Conservation (phyloP, 2,113 vertebrate species). For the Nesoenas mayeri region DNA sequence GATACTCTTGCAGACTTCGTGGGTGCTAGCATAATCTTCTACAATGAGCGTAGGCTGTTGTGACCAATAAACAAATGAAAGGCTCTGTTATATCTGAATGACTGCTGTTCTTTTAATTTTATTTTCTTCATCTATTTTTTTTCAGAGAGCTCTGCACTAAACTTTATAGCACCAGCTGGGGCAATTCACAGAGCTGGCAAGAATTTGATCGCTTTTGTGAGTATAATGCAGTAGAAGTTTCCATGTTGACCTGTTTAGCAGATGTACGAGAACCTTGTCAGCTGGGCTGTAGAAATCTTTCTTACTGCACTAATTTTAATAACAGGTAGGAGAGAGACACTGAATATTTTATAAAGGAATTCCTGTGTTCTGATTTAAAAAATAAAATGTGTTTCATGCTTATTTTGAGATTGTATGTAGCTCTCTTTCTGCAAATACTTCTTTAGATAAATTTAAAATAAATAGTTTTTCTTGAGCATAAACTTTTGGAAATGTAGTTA, state of each 20-base stretch:
- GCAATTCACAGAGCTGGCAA: constrained; percentile 94
- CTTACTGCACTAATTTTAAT: constrained; percentile 99
- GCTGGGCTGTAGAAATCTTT: constrained; percentile 94
- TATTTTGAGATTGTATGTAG: not conserved
- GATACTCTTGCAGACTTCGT: not conserved
- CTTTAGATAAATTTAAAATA: not conserved
- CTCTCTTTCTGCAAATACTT: not conserved
- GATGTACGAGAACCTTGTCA: constrained; percentile 97
- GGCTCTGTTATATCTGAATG: not conserved
- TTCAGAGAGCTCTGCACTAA: constrained; percentile 92
- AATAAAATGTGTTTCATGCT: constrained; percentile 3
- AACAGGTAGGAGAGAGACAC: constrained; percentile 85
- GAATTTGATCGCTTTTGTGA: constrained; percentile 97
- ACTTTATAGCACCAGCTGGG: constrained; percentile 96
- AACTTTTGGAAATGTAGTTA: not conserved
- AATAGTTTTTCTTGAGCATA: not conserved
- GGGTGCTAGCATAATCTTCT: not conserved
- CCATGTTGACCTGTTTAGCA: constrained; percentile 95
- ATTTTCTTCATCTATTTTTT: not conserved
- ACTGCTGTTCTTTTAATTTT: not conserved
- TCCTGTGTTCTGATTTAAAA: constrained; percentile 36
- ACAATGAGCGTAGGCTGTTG: not conserved
- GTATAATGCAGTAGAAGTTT: constrained; percentile 91
- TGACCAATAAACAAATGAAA: not conserved
- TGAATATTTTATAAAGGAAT: constrained; percentile 54